Base-by-base conservation (phyloP, 2,888 invertebrate species). In the Drosophila antonietae region DNA sequence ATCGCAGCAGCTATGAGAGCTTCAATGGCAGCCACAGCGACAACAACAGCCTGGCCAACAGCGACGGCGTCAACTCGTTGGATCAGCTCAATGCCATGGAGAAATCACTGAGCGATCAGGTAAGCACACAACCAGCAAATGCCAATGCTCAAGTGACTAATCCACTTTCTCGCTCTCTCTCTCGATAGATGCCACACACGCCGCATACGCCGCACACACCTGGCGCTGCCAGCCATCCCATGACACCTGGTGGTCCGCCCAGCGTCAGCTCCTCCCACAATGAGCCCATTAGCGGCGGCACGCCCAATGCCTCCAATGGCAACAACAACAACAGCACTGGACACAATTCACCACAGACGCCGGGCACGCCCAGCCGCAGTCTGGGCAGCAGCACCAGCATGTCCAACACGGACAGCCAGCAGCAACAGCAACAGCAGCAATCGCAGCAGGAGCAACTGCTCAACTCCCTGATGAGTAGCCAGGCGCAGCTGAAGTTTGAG, bases 31-130 rank as follows among this genome's bases (percentile, higher is more conserved):
- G 74, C 67, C 85, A 89, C 73, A 84, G 81, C 77, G 89, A 88
- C 35, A 82, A 76, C 71, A 73, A 67, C 15, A 66, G 78, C 73
- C 95, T 96, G 66, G 97, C 97, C 92, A 94, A 97, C 67, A 97
- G 95, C 90, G 97, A 97, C 80, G 96, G 96, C 23, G 97, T 97
- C 69, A 97, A 97, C 91, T 96, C 97, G n/a, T 94, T 98, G 79
- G 97, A 98, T 93, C 97, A 97, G 52, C 94, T 98, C 9, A 97
- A 97, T 91, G 97, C 97, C 58, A 98, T 98, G 96, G 98, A 98
- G 92, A 98, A 98, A 92, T 96, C 97, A 85, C 94, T 98, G 60
- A 97, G 96, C 91, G 97, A 97, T 93, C 97, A 97, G 95, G 97
- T 96, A 93, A 70, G 82, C 69, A 23, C 7, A 18, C 6, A 33